Evolutionary conservation across 92 coral and sea anemone genomes (phyloP), one percentile per base, ranked within the genome.

Genomic region (Galaxea fascicularis): DNA sequence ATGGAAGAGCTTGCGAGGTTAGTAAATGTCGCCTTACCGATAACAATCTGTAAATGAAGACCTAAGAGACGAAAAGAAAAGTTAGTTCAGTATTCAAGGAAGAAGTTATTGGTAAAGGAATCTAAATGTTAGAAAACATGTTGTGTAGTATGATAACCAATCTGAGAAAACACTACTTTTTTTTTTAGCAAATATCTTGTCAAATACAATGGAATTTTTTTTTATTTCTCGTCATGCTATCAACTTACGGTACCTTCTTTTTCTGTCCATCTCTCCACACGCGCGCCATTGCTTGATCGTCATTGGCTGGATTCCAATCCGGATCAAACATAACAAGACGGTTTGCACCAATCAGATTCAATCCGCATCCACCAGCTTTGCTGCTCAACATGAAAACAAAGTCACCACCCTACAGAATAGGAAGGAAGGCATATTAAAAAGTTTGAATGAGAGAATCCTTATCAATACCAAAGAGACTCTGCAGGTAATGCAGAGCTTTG

Each of bases 221-320:
- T n/a, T n/a, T n/a, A n/a, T n/a, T n/a, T n/a, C n/a, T n/a, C n/a
- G n/a, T n/a, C 62, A 41, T 63, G 30, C 69, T 4, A 82, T 2
- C 41, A 35, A 35, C 41, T 6, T 35, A 35, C 3, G 27, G 18
- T 27, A 95, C 98, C 93, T 96, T 93, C 79, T 96, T 96, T 81
- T 94, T 96, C 79, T 96, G 98, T 27, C 98, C 98, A 65, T 96
- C 98, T 69, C 98, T 84, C 98, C 98, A 96, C 16, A 96, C 96
- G 56, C 98, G 91, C 9, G 98, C 98, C 98, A 96, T 96, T 17
- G 98, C 98, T 83, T 96, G 98, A 75, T 96, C 98, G 80, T 96
- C 98, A 82, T 96, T 96, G 46, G 98, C 98, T 15, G 98, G 98
- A 76, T 96, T 96, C 98, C 98, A 96, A 74, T 96, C 98, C 22